Conservation (phyloP, 92 coral and sea anemone species). For the Virgularia gustaviana region DNA sequence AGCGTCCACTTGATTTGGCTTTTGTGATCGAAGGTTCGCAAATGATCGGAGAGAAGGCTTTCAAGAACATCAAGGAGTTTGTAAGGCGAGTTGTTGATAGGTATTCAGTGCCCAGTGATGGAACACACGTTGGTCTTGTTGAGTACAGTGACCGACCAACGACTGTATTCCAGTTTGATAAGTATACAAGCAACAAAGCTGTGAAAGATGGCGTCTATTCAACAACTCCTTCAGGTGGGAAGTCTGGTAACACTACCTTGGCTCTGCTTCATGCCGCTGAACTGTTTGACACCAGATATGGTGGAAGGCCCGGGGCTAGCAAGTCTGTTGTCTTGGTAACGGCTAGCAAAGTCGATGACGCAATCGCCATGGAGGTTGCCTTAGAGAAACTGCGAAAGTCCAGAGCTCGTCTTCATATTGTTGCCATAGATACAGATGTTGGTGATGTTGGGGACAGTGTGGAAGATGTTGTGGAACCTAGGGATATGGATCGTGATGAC, state of each 20-base stretch:
- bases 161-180: not conserved
- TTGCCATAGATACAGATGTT: conserved; percentile 24
- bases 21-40: conserved; percentile 42
- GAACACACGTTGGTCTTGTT: conserved; percentile 37
- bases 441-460: conserved; percentile 23
- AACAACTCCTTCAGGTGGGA: conserved; percentile 35
- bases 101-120: conserved; percentile 9
- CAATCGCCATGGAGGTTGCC: conserved; percentile 56
- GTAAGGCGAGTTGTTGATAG: conserved; percentile 17
- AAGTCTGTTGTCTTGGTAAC: conserved; percentile 74
- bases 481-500: conserved; percentile 20
- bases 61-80: conserved; percentile 17
- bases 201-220: conserved; percentile 19
- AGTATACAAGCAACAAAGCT: not conserved
- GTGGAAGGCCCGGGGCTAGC: conserved; percentile 74
- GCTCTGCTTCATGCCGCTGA: conserved; percentile 57
- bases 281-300: conserved; percentile 54
- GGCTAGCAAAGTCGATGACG: conserved; percentile 50
- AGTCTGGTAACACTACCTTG: conserved; percentile 52
- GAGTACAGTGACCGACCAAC: conserved; percentile 31
- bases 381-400: conserved; percentile 52
- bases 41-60: conserved; percentile 22
- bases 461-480: conserved; percentile 32
- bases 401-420: conserved; percentile 27
- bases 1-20: conserved; percentile 43